A percentile compares a stretch with the other conserved stretches of the same genome.
Conservation (phyloP, 2,113 vertebrate species). For the Holacanthus passer region DNA sequence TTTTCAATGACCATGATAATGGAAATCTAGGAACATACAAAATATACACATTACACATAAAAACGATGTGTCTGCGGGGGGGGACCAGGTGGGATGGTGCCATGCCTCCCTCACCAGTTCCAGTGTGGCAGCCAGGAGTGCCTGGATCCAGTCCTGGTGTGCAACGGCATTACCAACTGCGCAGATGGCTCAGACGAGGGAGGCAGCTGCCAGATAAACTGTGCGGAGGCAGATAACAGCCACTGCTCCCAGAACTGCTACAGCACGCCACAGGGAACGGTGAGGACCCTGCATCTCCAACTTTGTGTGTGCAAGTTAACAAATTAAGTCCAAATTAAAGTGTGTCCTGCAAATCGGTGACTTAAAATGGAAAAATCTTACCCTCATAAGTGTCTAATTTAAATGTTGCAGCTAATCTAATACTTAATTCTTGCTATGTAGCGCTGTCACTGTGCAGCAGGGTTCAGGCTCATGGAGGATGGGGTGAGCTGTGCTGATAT, state of each 20-base stretch:
- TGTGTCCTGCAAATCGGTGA: neutral
- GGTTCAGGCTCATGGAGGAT: constrained; percentile 82
- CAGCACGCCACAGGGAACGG: constrained; percentile 86
- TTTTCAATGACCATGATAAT: too few species aligned
- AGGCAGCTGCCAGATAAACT: constrained; percentile 74
- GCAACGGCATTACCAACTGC: constrained; percentile 86
- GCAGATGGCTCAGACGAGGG: constrained; percentile 88
- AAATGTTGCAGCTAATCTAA: neutral
- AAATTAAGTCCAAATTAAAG: neutral
- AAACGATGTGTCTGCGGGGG: constrained; percentile 2
- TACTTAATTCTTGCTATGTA: constrained; percentile 54
- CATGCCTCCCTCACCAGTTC: constrained; percentile 88
- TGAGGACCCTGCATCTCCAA: constrained; percentile 64
- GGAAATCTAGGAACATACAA: too few species aligned
- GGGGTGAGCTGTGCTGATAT: constrained; percentile 84
- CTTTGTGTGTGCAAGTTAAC: neutral
- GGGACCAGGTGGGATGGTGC: constrained; percentile 75
- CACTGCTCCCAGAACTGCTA: constrained; percentile 87
- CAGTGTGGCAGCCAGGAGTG: constrained; percentile 85
- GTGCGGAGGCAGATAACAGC: constrained; percentile 5
- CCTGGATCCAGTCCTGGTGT: constrained; percentile 83
- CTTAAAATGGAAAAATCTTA: neutral
- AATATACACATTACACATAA: neutral
- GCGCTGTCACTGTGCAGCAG: constrained; percentile 87
- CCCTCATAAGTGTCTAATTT: neutral